These are phyloP conservation scores for Palythoa grandiflora DNA, from an alignment of 92 coral and sea anemone genomes.

Conservation along the genomic window DNA sequence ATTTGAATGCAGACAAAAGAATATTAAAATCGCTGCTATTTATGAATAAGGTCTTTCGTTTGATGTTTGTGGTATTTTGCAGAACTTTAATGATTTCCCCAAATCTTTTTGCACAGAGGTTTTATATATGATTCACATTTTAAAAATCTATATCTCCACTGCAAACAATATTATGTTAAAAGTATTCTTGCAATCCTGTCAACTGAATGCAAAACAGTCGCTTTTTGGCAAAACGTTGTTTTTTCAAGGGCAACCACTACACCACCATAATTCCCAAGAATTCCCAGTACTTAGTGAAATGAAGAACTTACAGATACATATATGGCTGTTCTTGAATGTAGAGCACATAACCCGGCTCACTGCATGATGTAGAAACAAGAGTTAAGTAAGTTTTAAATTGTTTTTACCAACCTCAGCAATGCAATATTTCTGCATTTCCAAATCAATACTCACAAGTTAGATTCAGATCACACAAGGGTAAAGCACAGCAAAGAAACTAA, in stretches of 20 bases:
- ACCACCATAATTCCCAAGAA: slow-evolving; percentile 19
- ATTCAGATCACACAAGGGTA: slow-evolving; percentile 3
- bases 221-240: neutral
- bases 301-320: slow-evolving; percentile 44
- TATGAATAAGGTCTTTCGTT: neutral
- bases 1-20: too few relatives aligned
- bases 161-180: too few relatives aligned
- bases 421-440: neutral
- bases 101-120: too few relatives aligned
- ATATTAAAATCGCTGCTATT: too few relatives aligned
- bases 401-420: slow-evolving; percentile 21
- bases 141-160: too few relatives aligned
- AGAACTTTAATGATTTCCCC: too few relatives aligned
- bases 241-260: neutral
- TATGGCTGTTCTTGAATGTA: slow-evolving; percentile 52
- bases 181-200: too few relatives aligned
- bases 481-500: neutral
- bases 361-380: slow-evolving; percentile 33
- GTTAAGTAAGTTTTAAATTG: neutral
- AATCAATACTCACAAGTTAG: slow-evolving; percentile 23
- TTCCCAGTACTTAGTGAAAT: neutral
- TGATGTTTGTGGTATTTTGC: neutral
- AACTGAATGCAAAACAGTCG: too few relatives aligned
- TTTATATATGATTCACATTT: too few relatives aligned
- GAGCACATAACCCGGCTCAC: slow-evolving; percentile 33